Evolutionary conservation across 2,888 invertebrate species (phyloP).

Genomic region (Melieria picta): DNA sequence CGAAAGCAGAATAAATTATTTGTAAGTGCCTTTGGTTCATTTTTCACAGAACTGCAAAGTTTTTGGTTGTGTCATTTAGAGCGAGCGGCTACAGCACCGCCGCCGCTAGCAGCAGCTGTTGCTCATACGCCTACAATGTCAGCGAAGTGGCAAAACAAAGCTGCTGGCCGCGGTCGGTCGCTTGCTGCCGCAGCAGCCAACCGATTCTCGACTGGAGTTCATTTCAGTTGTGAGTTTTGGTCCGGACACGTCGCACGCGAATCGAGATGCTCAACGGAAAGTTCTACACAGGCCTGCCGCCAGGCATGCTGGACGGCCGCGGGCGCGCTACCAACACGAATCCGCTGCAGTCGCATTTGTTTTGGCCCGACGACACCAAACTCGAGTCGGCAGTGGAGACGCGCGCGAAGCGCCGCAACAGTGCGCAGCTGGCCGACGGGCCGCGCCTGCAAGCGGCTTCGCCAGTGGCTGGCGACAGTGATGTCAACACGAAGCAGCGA

Average conservation of each 20-base stretch:
- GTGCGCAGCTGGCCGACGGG: slow-evolving; percentile 47
- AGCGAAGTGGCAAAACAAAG: not conserved
- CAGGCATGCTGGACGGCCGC: slow-evolving; percentile 61
- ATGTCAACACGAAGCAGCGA: slow-evolving; percentile 58
- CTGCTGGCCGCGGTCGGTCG: no score
- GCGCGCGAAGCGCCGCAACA: slow-evolving; percentile 51
- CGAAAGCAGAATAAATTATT: not conserved
- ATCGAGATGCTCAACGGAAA: slow-evolving; percentile 64
- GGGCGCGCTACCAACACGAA: slow-evolving; percentile 48
- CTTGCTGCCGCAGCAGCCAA: slow-evolving; percentile 20
- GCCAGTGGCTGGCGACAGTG: slow-evolving; percentile 39
- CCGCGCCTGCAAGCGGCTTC: slow-evolving; percentile 31
- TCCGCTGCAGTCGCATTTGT: slow-evolving; percentile 64
- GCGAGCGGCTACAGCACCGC: slow-evolving; percentile 35
- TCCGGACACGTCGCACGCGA: slow-evolving; percentile 30
- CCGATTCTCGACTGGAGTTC: slow-evolving; percentile 33
- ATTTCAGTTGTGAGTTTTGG: slow-evolving; percentile 33
- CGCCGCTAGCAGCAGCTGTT: slow-evolving; percentile 24
- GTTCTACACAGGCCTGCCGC: slow-evolving; percentile 64
- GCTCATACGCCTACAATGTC: slow-evolving; percentile 18
- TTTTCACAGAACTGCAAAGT: slow-evolving; percentile 26
- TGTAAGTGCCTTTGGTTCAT: slow-evolving; percentile 13
- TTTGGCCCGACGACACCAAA: slow-evolving; percentile 64
- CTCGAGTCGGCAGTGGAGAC: slow-evolving; percentile 55
- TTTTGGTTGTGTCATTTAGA: slow-evolving; percentile 28